phyloP scores from a whole-genome alignment of 2,888 invertebrate genomes.

The Eumacrocentrus americanus region DNA sequence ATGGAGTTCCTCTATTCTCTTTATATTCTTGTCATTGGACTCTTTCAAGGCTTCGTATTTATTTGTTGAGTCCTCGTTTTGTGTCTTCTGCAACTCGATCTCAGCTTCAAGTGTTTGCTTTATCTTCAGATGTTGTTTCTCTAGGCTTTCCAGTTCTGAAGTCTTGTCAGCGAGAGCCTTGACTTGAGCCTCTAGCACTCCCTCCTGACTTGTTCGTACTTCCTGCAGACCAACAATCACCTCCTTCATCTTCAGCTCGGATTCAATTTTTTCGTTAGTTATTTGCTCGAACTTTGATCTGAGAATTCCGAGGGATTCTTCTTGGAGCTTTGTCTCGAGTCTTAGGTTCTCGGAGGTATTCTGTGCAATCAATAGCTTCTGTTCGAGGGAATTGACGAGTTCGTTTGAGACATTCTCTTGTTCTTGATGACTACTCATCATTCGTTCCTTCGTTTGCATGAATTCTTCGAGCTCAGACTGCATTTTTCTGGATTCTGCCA shows the following conservation, averaged over 20 bases:
- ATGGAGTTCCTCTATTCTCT: constrained; percentile 35
- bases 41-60: constrained; percentile 29
- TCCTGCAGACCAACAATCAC: constrained; percentile 46
- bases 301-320: constrained; percentile 37
- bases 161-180: constrained; percentile 44
- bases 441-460: constrained; percentile 16
- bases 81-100: constrained; percentile 16
- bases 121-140: constrained; percentile 29
- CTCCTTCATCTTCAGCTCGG: constrained; percentile 47
- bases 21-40: constrained; percentile 25
- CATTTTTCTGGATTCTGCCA: background rate
- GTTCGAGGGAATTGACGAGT: constrained; percentile 22
- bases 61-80: constrained; percentile 27
- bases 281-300: constrained; percentile 38
- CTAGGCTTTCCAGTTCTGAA: constrained; percentile 32
- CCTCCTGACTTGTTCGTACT: constrained; percentile 43
- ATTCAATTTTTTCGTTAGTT: constrained; percentile 39
- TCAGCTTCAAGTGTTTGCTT: constrained; percentile 33
- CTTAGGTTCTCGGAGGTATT: constrained; percentile 32
- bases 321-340: constrained; percentile 39
- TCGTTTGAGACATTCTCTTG: constrained; percentile 17
- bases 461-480: constrained; percentile 13
- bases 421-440: constrained; percentile 9
- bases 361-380: constrained; percentile 31
- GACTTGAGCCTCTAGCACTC: constrained; percentile 42